phyloP scores from a whole-genome alignment of 2,888 invertebrate genomes.

The Auanema freiburgensis region DNA sequence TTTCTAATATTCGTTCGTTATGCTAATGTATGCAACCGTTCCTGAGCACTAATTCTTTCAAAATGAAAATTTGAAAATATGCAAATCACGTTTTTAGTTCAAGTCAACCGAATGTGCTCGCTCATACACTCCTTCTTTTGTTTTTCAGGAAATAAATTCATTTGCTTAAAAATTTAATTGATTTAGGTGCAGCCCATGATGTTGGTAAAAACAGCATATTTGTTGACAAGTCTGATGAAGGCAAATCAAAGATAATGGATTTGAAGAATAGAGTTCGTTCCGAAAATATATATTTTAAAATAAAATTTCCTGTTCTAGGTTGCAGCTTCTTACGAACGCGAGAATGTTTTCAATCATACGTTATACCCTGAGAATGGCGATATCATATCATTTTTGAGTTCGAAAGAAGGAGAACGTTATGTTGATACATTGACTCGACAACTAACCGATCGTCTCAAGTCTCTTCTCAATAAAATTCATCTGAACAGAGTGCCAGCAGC shows the following conservation, averaged over 20 bases:
- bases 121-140: no score
- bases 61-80: no score
- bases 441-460: conserved; percentile 36
- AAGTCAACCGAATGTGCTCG: no score
- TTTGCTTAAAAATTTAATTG: not conserved
- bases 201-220: conserved; percentile 19
- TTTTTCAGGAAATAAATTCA: not conserved
- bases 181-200: conserved; percentile 16
- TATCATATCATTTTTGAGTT: conserved; percentile 34
- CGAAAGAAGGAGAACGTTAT: conserved; percentile 37
- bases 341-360: conserved; percentile 31
- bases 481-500: conserved; percentile 19
- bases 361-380: conserved; percentile 34
- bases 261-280: conserved; percentile 22
- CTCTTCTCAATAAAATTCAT: conserved; percentile 24
- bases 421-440: conserved; percentile 36
- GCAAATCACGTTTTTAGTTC: no score
- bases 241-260: conserved; percentile 27
- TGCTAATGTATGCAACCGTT: no score
- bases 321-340: not conserved
- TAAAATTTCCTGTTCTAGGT: conserved; percentile 1
- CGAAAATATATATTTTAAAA: not conserved
- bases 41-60: no score
- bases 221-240: conserved; percentile 26
- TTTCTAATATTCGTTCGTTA: no score